phyloP scores from a whole-genome alignment of 2,797 vertebrate species.

The Dryobates pubescens region DNA sequence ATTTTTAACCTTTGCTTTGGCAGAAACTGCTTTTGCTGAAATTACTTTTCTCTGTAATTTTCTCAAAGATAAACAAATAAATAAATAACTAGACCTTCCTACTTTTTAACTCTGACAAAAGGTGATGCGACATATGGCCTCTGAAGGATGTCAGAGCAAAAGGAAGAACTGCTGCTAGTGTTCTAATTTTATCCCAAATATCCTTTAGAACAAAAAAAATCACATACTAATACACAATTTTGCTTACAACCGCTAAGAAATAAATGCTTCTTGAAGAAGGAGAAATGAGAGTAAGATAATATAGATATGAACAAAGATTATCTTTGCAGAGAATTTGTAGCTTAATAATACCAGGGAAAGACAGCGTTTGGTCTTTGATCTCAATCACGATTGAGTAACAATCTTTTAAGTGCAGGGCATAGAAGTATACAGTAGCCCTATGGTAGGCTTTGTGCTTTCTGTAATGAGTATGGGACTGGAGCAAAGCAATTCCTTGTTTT shows the following conservation, averaged over 20 bases:
- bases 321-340: not conserved
- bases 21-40: constrained; percentile 9
- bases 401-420: not conserved
- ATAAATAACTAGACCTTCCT: not conserved
- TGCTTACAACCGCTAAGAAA: not conserved
- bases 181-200: not conserved
- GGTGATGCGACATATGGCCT: not conserved
- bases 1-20: constrained; percentile 45
- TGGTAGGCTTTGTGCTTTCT: not conserved
- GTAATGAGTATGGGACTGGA: not conserved
- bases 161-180: not conserved
- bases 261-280: not conserved
- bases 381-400: not conserved
- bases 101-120: not conserved
- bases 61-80: not conserved
- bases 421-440: not conserved
- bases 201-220: not conserved
- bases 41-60: not conserved
- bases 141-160: not conserved
- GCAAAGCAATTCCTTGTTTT: not conserved
- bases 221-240: not conserved
- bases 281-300: not conserved
- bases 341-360: not conserved
- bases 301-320: not conserved
- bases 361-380: not conserved